Evolutionary conservation across 1,140 invertebrate species (phyloP), one percentile per base, ranked within the genome.

Genomic region (Scaptomyza graminum): DNA sequence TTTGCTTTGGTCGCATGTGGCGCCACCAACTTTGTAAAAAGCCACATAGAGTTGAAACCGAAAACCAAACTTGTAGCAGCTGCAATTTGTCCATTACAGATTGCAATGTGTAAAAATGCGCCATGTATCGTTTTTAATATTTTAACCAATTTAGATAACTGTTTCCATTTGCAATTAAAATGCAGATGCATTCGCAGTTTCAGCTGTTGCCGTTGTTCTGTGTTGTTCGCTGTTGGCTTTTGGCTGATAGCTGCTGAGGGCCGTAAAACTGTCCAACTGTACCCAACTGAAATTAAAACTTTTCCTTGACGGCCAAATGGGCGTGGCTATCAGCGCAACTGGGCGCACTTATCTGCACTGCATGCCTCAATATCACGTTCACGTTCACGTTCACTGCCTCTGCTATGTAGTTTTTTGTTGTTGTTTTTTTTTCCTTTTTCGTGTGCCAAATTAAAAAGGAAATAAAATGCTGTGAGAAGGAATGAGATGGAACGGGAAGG

Each of bases 101-200:
- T 67, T 67, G 56, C 49, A 56, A 25, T 28, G 5, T 4, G 41
- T 1, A 18, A 47, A 52, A 55, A 52, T 16, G 28, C 34, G 44
- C 31, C 76, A 76, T 82, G 83, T 77, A 74, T 88, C 79, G 83
- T 76, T 87, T 34, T 82, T 90, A 85, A 90, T 90, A 87, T 90
- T 82, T 90, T 89, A 76, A 82, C 81, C 87, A 90, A 90, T 90
- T 90, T 90, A 90, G 87, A 90, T 90, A 90, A 90, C 87, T 85
- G 87, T 82, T 90, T 90, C 87, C 87, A 90, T 90, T 90, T 90
- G 87, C 87, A 90, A 90, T 90, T 90, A 90, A 90, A 90, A 87
- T 90, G 82, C 79, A 90, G 69, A 67, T 74, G 65, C 75, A 61
- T 47, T 50, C 59, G 47, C 55, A 52, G 62, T n/a, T 34, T 37